Base-by-base conservation (phyloP, 2,797 vertebrate genomes). In the Acipenser ruthenus region DNA sequence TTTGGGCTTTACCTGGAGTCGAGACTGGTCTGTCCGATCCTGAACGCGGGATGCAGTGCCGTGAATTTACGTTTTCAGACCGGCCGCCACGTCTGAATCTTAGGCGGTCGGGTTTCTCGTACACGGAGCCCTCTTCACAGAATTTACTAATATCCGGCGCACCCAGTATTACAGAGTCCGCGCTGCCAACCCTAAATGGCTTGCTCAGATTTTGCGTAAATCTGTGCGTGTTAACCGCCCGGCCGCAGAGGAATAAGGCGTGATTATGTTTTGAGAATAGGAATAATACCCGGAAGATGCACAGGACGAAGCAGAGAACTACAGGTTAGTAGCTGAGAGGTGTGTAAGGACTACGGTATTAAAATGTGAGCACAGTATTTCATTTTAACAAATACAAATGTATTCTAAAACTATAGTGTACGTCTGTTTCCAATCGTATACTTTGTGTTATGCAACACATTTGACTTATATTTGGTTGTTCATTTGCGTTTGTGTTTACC, bases 21-120 rank as follows among this genome's bases (percentile, higher is more conserved):
- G 48, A 15, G 50, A 50, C 7, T 18, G 55, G 18, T 15, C 49
- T 13, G 65, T 37, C 13, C 63, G 60, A 49, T 50, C 53, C 55
- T 55, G 9, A 49, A 5, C 2, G 63, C 47, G 58, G 51, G 51
- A 56, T 60, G 67, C 62, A 37, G 23, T 8, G 60, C 6, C 60
- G 49, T 49, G 47, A 53, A 63, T 6, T 49, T 53, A n/a, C 65
- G 53, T 55, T 15, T 63, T 68, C 62, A 68, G 63, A 65, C 64
- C 68, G 49, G 68, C 56, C 68, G 68, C 68, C 64, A 69, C 68
- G 68, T 69, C 68, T 69, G n/a, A 69, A 69, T 37, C 12, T 37
- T 49, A 47, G 50, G 50, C 11, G 56, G 6, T 49, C 49, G 48
- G 49, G 23, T 51, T 67, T 9, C 65, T 61, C 58, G 60, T 12